phyloP scores from a whole-genome alignment of 2,797 vertebrate species.

The Sciurus carolinensis region DNA sequence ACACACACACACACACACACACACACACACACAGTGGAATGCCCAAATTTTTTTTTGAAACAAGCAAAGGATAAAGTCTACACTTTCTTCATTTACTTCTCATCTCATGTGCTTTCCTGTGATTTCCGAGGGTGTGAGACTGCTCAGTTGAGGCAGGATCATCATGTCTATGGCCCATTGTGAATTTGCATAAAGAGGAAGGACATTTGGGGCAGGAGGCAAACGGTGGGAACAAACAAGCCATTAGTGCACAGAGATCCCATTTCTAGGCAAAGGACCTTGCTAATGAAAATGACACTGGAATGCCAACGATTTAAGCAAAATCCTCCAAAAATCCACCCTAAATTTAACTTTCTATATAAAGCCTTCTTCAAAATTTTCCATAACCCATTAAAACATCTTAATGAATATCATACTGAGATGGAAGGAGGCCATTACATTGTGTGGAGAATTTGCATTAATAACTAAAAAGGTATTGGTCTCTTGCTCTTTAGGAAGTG shows the following conservation, averaged over 20 bases:
- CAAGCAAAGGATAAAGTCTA: slow-evolving; percentile 46
- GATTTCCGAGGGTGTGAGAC: slow-evolving; percentile 54
- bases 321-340: slow-evolving; percentile 61
- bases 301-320: slow-evolving; percentile 62
- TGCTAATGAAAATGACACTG: slow-evolving; percentile 59
- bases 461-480: slow-evolving; percentile 53
- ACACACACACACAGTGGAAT: neutral
- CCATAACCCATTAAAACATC: slow-evolving; percentile 71
- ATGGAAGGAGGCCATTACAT: slow-evolving; percentile 72
- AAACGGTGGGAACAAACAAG: slow-evolving; percentile 80
- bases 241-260: slow-evolving; percentile 62
- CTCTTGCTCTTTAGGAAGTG: slow-evolving; percentile 67
- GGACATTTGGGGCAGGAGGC: slow-evolving; percentile 77
- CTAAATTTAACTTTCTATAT: slow-evolving; percentile 77
- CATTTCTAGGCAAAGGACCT: slow-evolving; percentile 71
- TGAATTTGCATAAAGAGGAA: slow-evolving; percentile 74
- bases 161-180: slow-evolving; percentile 49
- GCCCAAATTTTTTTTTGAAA: neutral
- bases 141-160: slow-evolving; percentile 62
- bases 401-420: slow-evolving; percentile 76
- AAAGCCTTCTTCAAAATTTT: slow-evolving; percentile 64
- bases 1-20: too few relatives aligned
- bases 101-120: neutral
- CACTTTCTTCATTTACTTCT: slow-evolving; percentile 76
- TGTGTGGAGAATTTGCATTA: slow-evolving; percentile 70